Conservation (phyloP, 2,888 invertebrate genomes). For the Parascotia fuliginaria region DNA sequence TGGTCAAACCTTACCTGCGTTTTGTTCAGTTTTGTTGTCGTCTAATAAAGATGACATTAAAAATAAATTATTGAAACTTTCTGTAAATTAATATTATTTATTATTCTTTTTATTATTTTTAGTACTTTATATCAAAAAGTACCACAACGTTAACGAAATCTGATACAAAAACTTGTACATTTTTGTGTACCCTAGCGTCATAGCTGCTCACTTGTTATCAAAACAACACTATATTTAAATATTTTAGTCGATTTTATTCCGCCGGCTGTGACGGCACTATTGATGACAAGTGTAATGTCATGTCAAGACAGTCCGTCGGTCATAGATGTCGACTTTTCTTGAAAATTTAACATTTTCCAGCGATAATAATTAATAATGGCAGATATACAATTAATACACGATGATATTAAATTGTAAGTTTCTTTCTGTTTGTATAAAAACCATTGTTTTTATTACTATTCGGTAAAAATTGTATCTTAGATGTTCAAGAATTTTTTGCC, state of each 20-base stretch:
- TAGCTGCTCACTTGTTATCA: too few species aligned
- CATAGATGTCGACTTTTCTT: slow-evolving; percentile 20
- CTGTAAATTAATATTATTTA: too few species aligned
- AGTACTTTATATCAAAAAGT: too few species aligned
- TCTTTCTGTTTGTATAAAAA: not conserved
- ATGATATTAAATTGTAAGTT: slow-evolving; percentile 91
- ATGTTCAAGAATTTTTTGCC: slow-evolving; percentile 2
- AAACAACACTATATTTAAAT: too few species aligned
- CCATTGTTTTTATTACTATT: not conserved
- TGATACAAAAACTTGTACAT: too few species aligned
- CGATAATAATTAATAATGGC: slow-evolving; percentile 64
- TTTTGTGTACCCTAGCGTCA: too few species aligned
- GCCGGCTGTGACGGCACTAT: not conserved
- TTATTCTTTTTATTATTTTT: too few species aligned
- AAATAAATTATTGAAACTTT: too few species aligned
- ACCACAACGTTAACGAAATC: too few species aligned
- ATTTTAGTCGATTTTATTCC: not conserved
- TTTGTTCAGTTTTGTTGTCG: too few species aligned
- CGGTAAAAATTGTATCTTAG: slow-evolving; percentile 1
- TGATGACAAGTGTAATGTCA: not conserved
- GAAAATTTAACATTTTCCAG: slow-evolving; percentile 41
- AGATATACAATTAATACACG: slow-evolving; percentile 89
- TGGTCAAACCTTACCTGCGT: too few species aligned
- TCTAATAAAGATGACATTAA: too few species aligned
- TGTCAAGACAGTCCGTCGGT: not conserved